Base-by-base conservation (phyloP, 2,113 vertebrate species). In the Chauna torquata region DNA sequence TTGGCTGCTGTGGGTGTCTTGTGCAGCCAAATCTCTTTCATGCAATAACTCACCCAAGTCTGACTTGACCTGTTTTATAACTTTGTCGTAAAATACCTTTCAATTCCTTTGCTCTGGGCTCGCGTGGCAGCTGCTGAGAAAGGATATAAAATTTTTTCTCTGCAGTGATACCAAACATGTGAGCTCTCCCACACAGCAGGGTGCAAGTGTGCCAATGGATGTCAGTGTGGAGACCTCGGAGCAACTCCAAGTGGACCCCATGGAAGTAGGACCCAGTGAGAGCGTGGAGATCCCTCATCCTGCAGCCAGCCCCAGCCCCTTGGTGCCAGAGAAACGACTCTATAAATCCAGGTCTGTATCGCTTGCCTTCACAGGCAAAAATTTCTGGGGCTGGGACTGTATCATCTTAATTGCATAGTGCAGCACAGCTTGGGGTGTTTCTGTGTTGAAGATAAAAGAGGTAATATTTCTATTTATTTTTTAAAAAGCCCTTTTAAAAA, bases 301-400 rank as follows among this genome's bases (percentile, higher is more conserved):
- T 44, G 27, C 66, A n/a, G 75, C 70, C 68, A 80, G 71, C 49
- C 61, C 61, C 0, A 0, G 8, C 19, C 16, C 80, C 15, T 62
- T 8, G 0, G 50, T 64, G 13, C 91, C 82, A 6, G 89, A 72
- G 66, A 98, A 98, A 66, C 86, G 97, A 17, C 96, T 92, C 59
- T 98, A 98, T 94, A 98, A 98, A 55, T 98, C 98, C 97, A 99
- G 98, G 99, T 99, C 55, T 86, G 98, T 95, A 4, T 64, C 32
- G 5, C 8, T 8, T 40, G 55, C 45, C 32, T 57, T 24, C 40
- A 30, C 4, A 5, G 55, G 42, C 55, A 75, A 5, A 44, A n/a
- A 11, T 25, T 13, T 36, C 23, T 70, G 38, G 52, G 47, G 24
- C 42, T 64, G 82, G 68, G 38, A 49, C 5, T 0, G 0, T 66